Conservation (phyloP, 2,888 invertebrate genomes). For the Dugesia japonica region DNA sequence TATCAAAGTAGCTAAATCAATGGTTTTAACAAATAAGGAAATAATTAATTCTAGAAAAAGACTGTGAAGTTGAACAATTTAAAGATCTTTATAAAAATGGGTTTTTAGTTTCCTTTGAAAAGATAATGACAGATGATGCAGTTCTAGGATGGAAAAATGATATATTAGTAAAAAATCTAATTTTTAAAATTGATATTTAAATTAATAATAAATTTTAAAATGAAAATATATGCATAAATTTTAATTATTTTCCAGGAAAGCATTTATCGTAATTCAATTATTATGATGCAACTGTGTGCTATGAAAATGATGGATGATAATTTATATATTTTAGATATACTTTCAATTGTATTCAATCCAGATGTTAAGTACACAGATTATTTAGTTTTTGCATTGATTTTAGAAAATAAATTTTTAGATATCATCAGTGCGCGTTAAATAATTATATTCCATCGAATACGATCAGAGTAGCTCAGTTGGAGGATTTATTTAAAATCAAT, state of each 20-base stretch:
- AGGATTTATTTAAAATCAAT: neutral
- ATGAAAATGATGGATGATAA: neutral
- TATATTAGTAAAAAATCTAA: conserved; percentile 58
- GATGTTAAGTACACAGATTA: neutral
- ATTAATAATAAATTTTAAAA: no score
- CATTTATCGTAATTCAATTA: conserved; percentile 1
- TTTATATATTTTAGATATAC: neutral
- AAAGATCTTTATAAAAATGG: conserved; percentile 86
- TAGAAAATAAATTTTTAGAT: neutral
- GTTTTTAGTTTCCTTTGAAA: conserved; percentile 77
- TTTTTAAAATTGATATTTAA: neutral
- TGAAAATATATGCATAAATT: no score
- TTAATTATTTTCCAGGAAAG: neutral
- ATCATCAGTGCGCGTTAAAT: neutral
- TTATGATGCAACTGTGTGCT: conserved; percentile 20
- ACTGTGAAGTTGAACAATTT: conserved; percentile 71
- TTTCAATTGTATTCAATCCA: neutral
- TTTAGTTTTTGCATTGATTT: neutral
- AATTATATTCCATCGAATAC: neutral
- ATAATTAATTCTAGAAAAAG: conserved; percentile 55
- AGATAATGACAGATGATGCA: conserved; percentile 88
- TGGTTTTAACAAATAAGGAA: neutral
- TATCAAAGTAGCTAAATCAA: neutral
- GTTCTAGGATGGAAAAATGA: conserved; percentile 92
- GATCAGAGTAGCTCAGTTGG: neutral